Base-by-base conservation (phyloP, 2,113 vertebrate genomes). In the Scomber japonicus region DNA sequence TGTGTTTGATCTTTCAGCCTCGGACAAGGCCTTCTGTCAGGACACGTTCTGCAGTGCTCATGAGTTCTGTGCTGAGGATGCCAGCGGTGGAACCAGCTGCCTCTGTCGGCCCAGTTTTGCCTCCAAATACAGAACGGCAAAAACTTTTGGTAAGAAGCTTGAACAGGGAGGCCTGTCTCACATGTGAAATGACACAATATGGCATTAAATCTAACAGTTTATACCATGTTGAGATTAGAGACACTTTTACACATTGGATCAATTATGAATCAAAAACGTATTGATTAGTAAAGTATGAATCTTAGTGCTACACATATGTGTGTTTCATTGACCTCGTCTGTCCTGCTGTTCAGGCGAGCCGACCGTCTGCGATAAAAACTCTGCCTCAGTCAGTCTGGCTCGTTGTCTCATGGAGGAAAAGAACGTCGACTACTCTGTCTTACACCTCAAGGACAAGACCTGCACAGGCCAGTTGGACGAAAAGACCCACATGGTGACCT, bases 341-440 rank as follows among this genome's bases (percentile, higher is more conserved):
- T 48, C 5, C 27, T 21, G 8, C 7, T 24, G 8, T 3, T 51
- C 40, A 90, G 88, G 83, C 15, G 86, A 78, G 17, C 64, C 69
- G 0, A 65, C 65, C 0, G 19, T 68, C 50, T 90, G 85, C 48
- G 11, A 6, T 0, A 6, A 60, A 13, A 53, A 54, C 19, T 76
- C 83, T 17, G 80, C 80, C 8, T 76, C 71, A 0, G 0, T 88
- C 0, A 21, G 19, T 51, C 31, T 90, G 78, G 59, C 51, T 0
- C 1, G 53, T 15, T 90, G 88, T 76, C 83, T 88, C 24, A 54
- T 90, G 87, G 68, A 62, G 35, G 83, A 88, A 40, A 67, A 48
- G 54, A 55, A 51, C 31, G 24, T 88, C 1, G 15, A 48, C 21
- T 80, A 77, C 75, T 44, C 60, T 0, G n/a, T 0, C 5, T 40